Conservation (phyloP, 2,888 invertebrate species). For the Xestia sexstrigata region DNA sequence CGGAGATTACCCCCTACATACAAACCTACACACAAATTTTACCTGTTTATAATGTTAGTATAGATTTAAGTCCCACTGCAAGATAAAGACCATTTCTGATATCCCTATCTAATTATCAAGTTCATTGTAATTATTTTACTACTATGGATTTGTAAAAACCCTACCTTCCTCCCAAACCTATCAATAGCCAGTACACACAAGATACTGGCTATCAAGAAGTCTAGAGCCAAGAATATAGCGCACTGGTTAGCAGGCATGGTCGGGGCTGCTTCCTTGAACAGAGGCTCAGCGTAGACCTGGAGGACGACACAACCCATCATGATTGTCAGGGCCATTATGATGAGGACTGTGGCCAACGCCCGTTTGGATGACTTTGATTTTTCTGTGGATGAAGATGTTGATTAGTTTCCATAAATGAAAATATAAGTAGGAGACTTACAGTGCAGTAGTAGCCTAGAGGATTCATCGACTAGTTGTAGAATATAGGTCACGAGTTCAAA, state of each 20-base stretch:
- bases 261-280: conserved; percentile 84
- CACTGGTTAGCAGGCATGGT: conserved; percentile 83
- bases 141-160: neutral
- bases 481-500: neutral
- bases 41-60: too few species aligned
- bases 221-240: conserved; percentile 81
- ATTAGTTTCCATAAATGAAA: neutral
- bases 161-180: conserved; percentile 83
- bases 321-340: conserved; percentile 78
- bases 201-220: conserved; percentile 77
- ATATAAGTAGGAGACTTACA: neutral
- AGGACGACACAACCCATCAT: conserved; percentile 84
- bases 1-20: too few species aligned
- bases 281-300: conserved; percentile 84
- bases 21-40: too few species aligned
- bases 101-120: too few species aligned
- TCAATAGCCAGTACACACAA: conserved; percentile 79
- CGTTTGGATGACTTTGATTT: conserved; percentile 77
- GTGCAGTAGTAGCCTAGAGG: neutral
- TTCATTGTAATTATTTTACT: too few species aligned
- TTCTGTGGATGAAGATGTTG: conserved; percentile 62
- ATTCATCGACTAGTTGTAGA: neutral
- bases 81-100: too few species aligned
- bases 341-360: conserved; percentile 71
- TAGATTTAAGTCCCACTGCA: too few species aligned